Evolutionary conservation across 1,140 invertebrate genomes (phyloP), one percentile per base, ranked within the genome.

Genomic region (Leucophenga varia): DNA sequence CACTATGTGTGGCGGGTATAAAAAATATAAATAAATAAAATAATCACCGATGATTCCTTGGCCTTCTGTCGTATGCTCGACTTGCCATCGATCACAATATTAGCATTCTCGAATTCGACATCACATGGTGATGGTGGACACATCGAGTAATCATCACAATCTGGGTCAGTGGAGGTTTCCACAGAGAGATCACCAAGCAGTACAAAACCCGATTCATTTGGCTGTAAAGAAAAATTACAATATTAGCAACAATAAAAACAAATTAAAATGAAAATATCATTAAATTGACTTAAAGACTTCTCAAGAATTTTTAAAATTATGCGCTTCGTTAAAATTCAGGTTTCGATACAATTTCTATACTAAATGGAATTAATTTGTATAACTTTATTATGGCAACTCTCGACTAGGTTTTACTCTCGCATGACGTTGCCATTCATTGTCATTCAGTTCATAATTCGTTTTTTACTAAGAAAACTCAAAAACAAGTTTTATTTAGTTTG

Each of bases 1-100:
- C n/a, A n/a, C n/a, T n/a, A n/a, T n/a, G n/a, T n/a, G 16, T 42
- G 17, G 18, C 13, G 5, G 20, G 10, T n/a, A 20, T 21, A 18
- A 39, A 5, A 39, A 39, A 39, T n/a, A 6, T 8, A 4, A 34
- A 34, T 34, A 14, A 4, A 6, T 25, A 28, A 16, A 28, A 1
- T 25, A 30, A 16, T 45, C 32, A 75, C 73, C 65, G 67, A 63
- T 50, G 59, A 56, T 56, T 75, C 71, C 74, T 83, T 83, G 43
- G 84, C 79, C 56, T 81, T 79, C 57, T 80, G 84, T 51, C 83
- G 83, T 41, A 91, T 79, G 77, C 86, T 87, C 64, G 86, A 89
- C 70, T 84, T 85, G 32, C 90, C 90, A 76, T 93, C 91, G 76
- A 93, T 92, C 65, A 93, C 84, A 54, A 94, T 80, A 76, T 93